These are phyloP conservation scores for Noctua pronuba DNA, from an alignment of 2,888 invertebrate genomes.

Conservation along the genomic window DNA sequence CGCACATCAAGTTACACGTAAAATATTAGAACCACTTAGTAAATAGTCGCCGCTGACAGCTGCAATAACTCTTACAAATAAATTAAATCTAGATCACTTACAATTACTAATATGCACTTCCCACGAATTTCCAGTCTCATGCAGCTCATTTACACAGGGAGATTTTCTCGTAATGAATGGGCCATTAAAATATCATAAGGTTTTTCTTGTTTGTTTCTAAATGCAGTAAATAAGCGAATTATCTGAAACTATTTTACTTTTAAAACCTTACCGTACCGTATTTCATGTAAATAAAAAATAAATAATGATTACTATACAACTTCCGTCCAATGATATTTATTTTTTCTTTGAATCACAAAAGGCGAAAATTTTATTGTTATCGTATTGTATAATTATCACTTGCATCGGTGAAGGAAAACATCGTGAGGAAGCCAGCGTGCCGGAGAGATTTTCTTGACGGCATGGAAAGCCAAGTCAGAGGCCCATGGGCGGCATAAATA, in stretches of 20 bases:
- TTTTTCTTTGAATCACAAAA: not conserved
- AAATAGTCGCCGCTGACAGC: conserved; percentile 42
- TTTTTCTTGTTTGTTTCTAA: no score
- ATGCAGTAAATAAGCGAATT: no score
- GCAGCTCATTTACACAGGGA: not conserved
- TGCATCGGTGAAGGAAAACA: no score
- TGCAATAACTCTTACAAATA: conserved; percentile 48
- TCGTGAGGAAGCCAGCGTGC: no score
- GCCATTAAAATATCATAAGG: not conserved
- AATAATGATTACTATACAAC: no score
- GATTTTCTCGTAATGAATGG: not conserved
- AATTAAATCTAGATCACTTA: conserved; percentile 59
- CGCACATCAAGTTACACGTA: conserved; percentile 23
- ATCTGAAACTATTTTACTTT: not conserved
- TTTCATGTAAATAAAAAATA: not conserved
- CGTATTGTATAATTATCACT: no score
- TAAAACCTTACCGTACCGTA: not conserved
- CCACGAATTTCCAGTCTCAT: conserved; percentile 33
- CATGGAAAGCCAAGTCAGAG: no score
- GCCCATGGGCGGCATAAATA: no score
- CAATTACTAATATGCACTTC: conserved; percentile 52
- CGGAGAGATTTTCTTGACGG: no score
- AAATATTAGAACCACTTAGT: conserved; percentile 53
- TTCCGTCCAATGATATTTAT: not conserved
- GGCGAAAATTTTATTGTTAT: no score